A percentile compares a stretch with the other conserved stretches of the same genome.
phyloP scores from a whole-genome alignment of 35 echinoderm and acorn worm genomes.

The Hemicentrotus pulcherrimus region DNA sequence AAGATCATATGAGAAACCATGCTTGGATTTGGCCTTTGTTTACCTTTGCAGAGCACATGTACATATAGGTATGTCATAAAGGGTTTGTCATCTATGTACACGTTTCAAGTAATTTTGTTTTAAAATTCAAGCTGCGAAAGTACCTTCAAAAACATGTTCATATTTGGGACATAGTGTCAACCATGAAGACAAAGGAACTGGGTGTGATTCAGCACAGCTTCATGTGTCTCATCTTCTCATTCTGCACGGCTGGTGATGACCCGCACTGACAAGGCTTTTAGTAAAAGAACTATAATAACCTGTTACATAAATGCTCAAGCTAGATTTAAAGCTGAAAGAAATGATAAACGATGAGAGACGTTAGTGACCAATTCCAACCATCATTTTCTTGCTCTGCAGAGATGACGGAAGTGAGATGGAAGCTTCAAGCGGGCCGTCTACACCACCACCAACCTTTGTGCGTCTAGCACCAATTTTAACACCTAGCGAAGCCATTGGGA shows the following conservation, averaged over 20 bases:
- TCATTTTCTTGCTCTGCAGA: constrained; percentile 57
- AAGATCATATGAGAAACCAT: too few relatives aligned
- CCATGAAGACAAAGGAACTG: not conserved
- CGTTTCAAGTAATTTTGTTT: too few relatives aligned
- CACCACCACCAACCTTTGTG: not conserved
- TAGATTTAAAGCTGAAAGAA: not conserved
- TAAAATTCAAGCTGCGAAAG: not conserved
- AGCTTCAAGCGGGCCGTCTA: not conserved
- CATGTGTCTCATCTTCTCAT: not conserved
- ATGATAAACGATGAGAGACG: not conserved
- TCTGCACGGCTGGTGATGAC: not conserved
- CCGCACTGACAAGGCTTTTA: not conserved
- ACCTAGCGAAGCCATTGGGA: not conserved
- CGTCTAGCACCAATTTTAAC: not conserved
- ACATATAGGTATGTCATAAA: not conserved
- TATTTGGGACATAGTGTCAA: not conserved
- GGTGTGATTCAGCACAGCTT: not conserved
- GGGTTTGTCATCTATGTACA: too few relatives aligned
- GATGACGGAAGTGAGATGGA: constrained; percentile 24
- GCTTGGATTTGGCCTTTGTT: too few relatives aligned
- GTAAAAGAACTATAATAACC: not conserved
- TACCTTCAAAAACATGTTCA: not conserved
- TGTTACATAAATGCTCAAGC: not conserved
- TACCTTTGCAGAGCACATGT: not conserved
- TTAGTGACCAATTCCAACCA: constrained; percentile 41